phyloP scores from a whole-genome alignment of 2,113 vertebrate genomes.

The Cranoglanis bouderius region DNA sequence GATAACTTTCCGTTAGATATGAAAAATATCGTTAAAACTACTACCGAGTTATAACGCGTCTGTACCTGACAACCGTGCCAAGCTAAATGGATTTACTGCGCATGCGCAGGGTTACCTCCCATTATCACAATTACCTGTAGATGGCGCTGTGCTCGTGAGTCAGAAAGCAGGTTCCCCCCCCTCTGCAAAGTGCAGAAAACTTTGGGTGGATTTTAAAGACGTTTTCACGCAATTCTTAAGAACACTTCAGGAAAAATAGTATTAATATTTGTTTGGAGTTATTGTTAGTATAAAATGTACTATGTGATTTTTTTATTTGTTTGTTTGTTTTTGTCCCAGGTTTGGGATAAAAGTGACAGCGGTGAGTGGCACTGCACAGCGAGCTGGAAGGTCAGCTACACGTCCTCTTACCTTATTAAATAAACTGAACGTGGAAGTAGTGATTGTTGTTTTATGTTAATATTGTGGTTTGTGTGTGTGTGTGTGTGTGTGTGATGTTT shows the following conservation, averaged over 20 bases:
- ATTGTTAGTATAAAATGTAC: neutral
- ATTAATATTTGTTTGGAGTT: neutral
- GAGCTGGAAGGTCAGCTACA: constrained; percentile 89
- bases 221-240: no score
- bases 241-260: no score
- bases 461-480: neutral
- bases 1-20: no score
- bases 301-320: neutral
- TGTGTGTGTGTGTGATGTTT: constrained; percentile 12
- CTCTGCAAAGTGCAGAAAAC: no score
- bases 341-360: constrained; percentile 96
- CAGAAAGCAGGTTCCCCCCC: no score
- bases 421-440: neutral
- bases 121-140: neutral
- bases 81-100: no score
- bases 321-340: constrained; percentile 69
- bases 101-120: no score
- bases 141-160: neutral
- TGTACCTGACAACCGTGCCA: no score
- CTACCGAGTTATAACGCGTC: no score
- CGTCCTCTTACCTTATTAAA: no score
- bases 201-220: no score
- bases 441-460: neutral
- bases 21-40: no score
- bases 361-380: constrained; percentile 97